Base-by-base conservation (phyloP, 2,888 invertebrate species). In the Orchesella flavescens region DNA sequence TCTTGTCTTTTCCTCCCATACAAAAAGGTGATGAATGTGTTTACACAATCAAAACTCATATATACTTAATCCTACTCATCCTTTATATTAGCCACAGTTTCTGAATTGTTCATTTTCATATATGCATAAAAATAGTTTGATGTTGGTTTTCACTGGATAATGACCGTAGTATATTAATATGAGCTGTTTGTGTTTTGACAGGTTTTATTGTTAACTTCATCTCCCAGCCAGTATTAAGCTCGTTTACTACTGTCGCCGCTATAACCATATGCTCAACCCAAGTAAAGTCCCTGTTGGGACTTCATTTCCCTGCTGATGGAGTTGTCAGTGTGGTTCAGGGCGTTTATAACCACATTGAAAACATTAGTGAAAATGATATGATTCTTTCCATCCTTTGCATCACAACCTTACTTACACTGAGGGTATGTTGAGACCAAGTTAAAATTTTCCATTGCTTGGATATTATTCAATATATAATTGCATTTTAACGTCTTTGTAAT, bases 201-300 rank as follows among this genome's bases (percentile, higher is more conserved):
- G 96, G 96, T 87, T 95, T 96, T 66, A 91, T 97, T 73, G 94
- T 97, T 87, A 96, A 96, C 90, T 95, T 97, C 89, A 96, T 97
- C 89, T 96, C 96, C 0, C 93, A 96, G 87, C 96, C 97, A 0
- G 96, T 96, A 9, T 95, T 95, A 0, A 95, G 95, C 13, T 95
- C 95, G 0, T 97, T 97, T 89, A 96, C 97, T 0, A 96, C 96
- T 7, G 97, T 97, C 0, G 96, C 96, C 0, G 96, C 97, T 46
- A 94, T 97, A 59, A 96, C 96, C 85, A 97, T 97, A 83, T 95
- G 95, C 5, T 94, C 94, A 15, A 96, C 96, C 0, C 97, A 97
- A 90, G 90, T 96, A 0, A 96, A 96, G 89, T 80, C 91, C 89
- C 90, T 94, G 23, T 90, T 96, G 43, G 96, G 96, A 0, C 89